Base-by-base conservation (phyloP, 2,797 vertebrate genomes). In the Sylvilagus floridanus region DNA sequence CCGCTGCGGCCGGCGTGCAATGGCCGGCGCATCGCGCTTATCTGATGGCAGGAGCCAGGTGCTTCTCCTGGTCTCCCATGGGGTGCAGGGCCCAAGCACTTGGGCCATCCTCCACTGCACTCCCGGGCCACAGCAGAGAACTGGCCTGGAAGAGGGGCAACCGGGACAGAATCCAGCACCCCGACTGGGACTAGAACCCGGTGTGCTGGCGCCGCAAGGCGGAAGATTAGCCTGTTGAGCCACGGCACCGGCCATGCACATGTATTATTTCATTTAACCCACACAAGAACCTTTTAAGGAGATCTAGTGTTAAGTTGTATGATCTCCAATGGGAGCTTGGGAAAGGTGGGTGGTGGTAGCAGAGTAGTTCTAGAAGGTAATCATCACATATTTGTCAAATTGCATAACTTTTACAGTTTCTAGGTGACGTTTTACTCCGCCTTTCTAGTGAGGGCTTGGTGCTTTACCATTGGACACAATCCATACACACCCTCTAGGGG, bases 211-310 rank as follows among this genome's bases (percentile, higher is more conserved):
- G 35, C 35, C 4, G 35, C 35, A 35, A 35, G 35, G 35, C 35
- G 4, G 35, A 35, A 35, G 35, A 35, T 35, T 35, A 35, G 35
- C 35, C 35, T 35, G 35, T 35, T 35, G 35, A 35, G 35, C 35
- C 35, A 35, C 35, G 35, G 35, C 35, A 4, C 35, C 35, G 35
- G 35, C 35, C 35, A 6, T 79, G 0, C 54, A 26, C 32, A 84
- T 42, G 28, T n/a, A 69, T 77, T 82, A 69, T 63, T 62, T 90
- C 14, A 42, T 50, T 93, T 89, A 88, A 92, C 32, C 5, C 28
- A 78, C 68, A 65, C 1, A 50, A 69, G 52, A 85, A 57, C 4
- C n/a, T 35, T 81, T 37, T 71, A 35, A 88, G 19, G 19, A 73
- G 2, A 63, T 66, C 54, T 68, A 12, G 60, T 88, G 52, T 86